Conservation (phyloP, 2,888 invertebrate species). For the Stenichneumon culpator region DNA sequence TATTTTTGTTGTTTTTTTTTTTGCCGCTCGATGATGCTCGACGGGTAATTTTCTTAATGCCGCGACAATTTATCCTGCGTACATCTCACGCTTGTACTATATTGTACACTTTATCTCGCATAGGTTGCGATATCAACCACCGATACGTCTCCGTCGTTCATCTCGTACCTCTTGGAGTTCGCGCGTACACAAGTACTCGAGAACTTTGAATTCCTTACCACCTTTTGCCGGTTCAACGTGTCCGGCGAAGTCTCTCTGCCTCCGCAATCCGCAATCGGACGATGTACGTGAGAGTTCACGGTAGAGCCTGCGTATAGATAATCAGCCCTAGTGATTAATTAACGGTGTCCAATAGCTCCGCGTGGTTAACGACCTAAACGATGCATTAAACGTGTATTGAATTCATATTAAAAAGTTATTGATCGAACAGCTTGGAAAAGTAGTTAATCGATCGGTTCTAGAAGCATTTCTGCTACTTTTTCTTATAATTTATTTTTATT, state of each 20-base stretch:
- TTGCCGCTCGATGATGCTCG: neutral
- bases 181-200: neutral
- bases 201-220: conserved; percentile 24
- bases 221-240: neutral
- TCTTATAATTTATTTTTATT: neutral
- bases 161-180: neutral
- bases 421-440: neutral
- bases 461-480: neutral
- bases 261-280: conserved; percentile 14
- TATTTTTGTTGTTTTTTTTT: neutral
- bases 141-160: conserved; percentile 4
- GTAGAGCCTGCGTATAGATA: conserved; percentile 43
- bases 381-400: conserved; percentile 8
- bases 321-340: conserved; percentile 59
- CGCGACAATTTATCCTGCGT: neutral
- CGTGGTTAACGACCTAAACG: conserved; percentile 44
- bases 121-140: neutral
- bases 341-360: conserved; percentile 16
- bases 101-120: neutral
- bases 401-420: conserved; percentile 4
- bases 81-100: neutral
- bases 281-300: conserved; percentile 17
- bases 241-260: neutral
- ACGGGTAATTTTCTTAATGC: neutral
- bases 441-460: too few relatives aligned